Conservation (phyloP, 2,888 invertebrate genomes). For the Dyspetes luteomarginatus region DNA sequence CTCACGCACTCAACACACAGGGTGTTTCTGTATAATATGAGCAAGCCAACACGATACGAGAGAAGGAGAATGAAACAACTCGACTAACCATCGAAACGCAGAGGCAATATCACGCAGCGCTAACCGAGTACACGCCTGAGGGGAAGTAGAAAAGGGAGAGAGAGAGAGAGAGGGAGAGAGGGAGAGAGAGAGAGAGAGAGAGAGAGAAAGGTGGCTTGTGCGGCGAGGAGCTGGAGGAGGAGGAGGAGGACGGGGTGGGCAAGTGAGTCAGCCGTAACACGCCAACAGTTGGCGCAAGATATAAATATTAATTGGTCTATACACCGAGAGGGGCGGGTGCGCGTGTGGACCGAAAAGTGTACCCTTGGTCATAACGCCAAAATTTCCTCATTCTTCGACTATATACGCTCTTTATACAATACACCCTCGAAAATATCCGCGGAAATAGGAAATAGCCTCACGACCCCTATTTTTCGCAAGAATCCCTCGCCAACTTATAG, state of each 20-base stretch:
- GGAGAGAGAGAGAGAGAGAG: constrained; percentile 65
- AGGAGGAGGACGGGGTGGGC: too few relatives aligned
- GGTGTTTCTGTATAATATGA: too few relatives aligned
- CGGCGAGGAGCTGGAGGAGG: constrained; percentile 35
- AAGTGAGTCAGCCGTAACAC: constrained; percentile 64
- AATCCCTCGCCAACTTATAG: background rate
- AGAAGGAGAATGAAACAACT: background rate
- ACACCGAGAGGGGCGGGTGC: constrained; percentile 18
- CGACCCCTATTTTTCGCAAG: too few relatives aligned
- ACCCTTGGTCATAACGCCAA: constrained; percentile 33
- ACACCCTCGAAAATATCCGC: background rate
- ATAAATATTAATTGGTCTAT: constrained; percentile 67
- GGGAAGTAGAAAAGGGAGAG: constrained; percentile 3
- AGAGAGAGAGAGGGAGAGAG: constrained; percentile 63
- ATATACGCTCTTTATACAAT: background rate
- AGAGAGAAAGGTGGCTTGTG: constrained; percentile 38
- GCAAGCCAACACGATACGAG: background rate
- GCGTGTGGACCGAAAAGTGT: background rate
- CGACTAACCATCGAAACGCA: background rate
- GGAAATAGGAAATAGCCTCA: background rate
- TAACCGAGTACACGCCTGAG: background rate
- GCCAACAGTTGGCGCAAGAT: constrained; percentile 60
- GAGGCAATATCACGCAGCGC: background rate
- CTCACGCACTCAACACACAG: background rate
- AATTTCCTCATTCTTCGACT: background rate